Percentiles rank a stretch among this genome's conserved stretches.
Evolutionary conservation across 2,888 invertebrate genomes (phyloP).

Genomic region (Amorpha juglandis): DNA sequence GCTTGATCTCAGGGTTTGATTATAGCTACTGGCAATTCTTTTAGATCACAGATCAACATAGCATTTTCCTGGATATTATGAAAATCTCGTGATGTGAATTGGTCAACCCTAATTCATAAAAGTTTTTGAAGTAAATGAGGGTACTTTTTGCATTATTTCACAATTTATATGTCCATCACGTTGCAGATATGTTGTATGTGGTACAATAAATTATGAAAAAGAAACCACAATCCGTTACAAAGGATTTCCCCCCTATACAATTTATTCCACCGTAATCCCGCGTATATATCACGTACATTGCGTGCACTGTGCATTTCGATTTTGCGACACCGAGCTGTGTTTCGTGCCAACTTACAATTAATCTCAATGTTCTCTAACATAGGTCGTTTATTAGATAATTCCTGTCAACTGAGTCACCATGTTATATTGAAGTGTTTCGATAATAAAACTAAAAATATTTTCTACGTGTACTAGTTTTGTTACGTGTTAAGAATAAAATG

Average conservation of each 20-base stretch:
- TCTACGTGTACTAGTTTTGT: conserved; percentile 8
- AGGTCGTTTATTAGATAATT: conserved; percentile 46
- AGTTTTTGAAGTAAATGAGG: neutral
- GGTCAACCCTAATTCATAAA: too few relatives aligned
- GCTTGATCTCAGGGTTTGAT: too few relatives aligned
- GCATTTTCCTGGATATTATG: too few relatives aligned
- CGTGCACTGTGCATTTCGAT: conserved; percentile 44
- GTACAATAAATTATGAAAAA: conserved; percentile 18
- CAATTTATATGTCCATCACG: conserved; percentile 8
- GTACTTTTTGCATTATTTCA: neutral
- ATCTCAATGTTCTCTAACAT: conserved; percentile 50
- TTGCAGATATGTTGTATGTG: neutral
- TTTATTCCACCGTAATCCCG: conserved; percentile 20
- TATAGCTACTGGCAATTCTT: too few relatives aligned
- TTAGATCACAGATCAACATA: too few relatives aligned
- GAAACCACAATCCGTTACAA: conserved; percentile 19
- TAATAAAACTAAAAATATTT: conserved; percentile 21
- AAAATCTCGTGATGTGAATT: too few relatives aligned
- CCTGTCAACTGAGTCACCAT: conserved; percentile 47
- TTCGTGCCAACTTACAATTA: conserved; percentile 58
- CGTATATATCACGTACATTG: conserved; percentile 41
- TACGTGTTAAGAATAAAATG: conserved; percentile 1
- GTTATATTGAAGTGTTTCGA: conserved; percentile 25
- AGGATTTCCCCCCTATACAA: conserved; percentile 14
- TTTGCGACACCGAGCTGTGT: conserved; percentile 40